phyloP scores from a whole-genome alignment of 2,797 vertebrate genomes.

The Myripristis murdjan region DNA sequence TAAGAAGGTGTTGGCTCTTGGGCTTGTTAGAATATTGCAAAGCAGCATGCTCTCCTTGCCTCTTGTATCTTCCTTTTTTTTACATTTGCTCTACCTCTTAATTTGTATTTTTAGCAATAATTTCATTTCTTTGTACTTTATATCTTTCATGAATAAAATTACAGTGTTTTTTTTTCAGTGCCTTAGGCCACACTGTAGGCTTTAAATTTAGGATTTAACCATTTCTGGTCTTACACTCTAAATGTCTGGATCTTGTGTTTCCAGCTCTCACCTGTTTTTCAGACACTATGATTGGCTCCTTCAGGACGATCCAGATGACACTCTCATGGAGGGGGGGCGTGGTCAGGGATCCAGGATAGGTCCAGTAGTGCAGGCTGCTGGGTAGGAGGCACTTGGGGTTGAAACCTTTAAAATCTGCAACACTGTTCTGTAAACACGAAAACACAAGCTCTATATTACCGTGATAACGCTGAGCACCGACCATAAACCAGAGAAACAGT shows the following conservation, averaged over 20 bases:
- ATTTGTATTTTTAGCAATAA: not conserved
- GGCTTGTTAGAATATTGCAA: no score
- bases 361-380: slow-evolving; percentile 93
- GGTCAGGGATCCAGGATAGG: slow-evolving; percentile 95
- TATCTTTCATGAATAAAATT: no score
- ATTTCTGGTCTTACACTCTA: not conserved
- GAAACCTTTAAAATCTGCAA: slow-evolving; percentile 92
- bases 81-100: not conserved
- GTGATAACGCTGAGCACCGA: not conserved
- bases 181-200: not conserved
- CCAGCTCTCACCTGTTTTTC: slow-evolving; percentile 92
- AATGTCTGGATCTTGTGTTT: not conserved
- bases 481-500: not conserved
- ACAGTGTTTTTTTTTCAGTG: not conserved
- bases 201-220: not conserved
- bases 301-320: slow-evolving; percentile 94
- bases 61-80: not conserved
- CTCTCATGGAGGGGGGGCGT: slow-evolving; percentile 95
- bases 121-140: no score
- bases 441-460: not conserved
- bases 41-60: not conserved
- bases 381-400: slow-evolving; percentile 95
- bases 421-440: slow-evolving; percentile 84
- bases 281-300: slow-evolving; percentile 92
- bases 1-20: no score